Evolutionary conservation across 2,113 vertebrate species (phyloP), one percentile per base, ranked within the genome.

Genomic region (Cyanoliseus patagonus): DNA sequence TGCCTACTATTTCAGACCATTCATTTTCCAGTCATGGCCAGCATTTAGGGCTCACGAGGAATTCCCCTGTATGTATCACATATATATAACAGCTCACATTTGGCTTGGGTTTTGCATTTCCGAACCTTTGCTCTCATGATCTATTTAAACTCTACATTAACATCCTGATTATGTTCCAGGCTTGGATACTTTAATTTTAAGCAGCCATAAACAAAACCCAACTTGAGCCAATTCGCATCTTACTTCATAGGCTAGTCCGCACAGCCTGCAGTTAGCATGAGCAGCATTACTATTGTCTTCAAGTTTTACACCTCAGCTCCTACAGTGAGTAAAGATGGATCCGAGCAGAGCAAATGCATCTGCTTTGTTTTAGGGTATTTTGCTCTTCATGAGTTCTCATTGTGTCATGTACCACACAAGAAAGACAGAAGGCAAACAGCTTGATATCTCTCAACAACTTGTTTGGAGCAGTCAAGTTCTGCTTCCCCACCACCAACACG

Each of bases 391-490:
- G 22, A 86, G 59, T 13, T 57, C 41, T 76, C 46, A 66, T 22
- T 33, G 17, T 2, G 3, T 17, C 61, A 49, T 0, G 0, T 30
- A 57, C 33, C 41, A 39, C 0, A 0, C 23, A 47, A 68, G 69
- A 63, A 10, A 72, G 53, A 67, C 6, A 15, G 13, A 80, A 70
- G 63, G 3, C 64, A 42, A n/a, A 67, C 37, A 67, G 51, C 41
- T 16, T 80, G 37, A 69, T 27, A 46, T 74, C n/a, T 31, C 41
- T 64, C 47, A 4, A 46, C 55, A 77, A 51, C 39, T 76, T 19
- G 25, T 59, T 74, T 42, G 63, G n/a, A 69, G 49, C n/a, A 37
- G 28, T 13, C 6, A 17, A 46, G 49, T 51, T 86, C 68, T 74
- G n/a, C 61, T 69, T 86, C 61, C 46, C 62, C 33, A 42, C 25